A percentile compares a stretch with the other conserved stretches of the same genome.
Evolutionary conservation across 1,140 invertebrate species (phyloP).

Genomic region (Pachyrhynchus sulphureomaculatus): DNA sequence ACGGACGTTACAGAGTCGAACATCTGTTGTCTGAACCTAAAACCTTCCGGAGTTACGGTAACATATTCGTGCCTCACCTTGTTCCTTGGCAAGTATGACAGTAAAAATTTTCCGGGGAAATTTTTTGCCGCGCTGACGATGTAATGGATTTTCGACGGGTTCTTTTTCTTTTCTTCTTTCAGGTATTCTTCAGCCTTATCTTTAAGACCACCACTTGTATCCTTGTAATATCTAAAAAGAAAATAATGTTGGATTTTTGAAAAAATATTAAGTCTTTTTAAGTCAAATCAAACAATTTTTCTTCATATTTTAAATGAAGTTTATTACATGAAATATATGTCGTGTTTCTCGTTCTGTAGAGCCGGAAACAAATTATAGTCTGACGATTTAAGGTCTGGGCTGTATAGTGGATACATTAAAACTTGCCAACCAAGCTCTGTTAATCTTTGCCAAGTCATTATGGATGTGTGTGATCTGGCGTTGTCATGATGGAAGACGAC

Average conservation of each 20-base stretch:
- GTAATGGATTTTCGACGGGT: conserved; percentile 88
- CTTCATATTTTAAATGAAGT: no score
- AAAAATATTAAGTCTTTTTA: not conserved
- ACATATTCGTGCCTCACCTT: conserved; percentile 89
- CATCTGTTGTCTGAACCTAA: conserved; percentile 84
- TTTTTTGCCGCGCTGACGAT: conserved; percentile 83
- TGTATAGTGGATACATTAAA: no score
- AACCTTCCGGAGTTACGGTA: conserved; percentile 88
- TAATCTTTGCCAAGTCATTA: no score
- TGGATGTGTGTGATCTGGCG: no score
- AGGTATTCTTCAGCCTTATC: conserved; percentile 87
- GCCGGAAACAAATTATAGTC: no score
- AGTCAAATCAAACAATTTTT: not conserved
- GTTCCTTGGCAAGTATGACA: conserved; percentile 88
- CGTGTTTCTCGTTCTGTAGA: no score
- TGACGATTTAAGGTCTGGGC: no score
- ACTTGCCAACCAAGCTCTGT: no score
- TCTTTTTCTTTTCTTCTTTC: conserved; percentile 82
- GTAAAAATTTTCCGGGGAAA: conserved; percentile 92
- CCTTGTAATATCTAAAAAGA: conserved; percentile 76
- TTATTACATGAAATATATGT: no score
- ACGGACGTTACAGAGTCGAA: conserved; percentile 83
- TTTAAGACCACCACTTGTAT: conserved; percentile 68
- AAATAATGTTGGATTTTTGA: not conserved
- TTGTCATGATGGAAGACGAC: no score